These are phyloP conservation scores for Scrobipalpa costella DNA, from an alignment of 2,888 invertebrate species.

Conservation along the genomic window DNA sequence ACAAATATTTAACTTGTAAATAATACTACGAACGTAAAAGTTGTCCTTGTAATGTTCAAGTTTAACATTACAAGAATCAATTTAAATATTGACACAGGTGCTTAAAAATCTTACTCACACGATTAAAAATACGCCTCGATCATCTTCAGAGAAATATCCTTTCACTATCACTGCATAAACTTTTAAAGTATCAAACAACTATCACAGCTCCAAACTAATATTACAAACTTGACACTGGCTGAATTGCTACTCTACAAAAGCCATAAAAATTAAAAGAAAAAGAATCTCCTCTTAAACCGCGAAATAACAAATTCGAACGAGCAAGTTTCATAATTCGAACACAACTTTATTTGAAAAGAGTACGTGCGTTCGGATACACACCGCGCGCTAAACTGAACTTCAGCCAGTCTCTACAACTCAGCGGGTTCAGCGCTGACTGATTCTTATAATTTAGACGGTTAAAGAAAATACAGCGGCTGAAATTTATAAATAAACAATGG, in stretches of 20 bases:
- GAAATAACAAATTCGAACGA: neutral
- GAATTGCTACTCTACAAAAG: too few species aligned
- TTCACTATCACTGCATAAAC: constrained; percentile 4
- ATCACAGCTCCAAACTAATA: too few species aligned
- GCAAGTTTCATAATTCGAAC: neutral
- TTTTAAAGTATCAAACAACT: constrained; percentile 16
- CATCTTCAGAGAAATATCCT: constrained; percentile 8
- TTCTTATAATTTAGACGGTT: neutral
- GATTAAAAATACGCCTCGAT: constrained; percentile 9
- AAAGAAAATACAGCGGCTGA: neutral
- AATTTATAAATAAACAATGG: neutral
- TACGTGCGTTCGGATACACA: constrained; percentile 24
- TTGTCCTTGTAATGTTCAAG: neutral
- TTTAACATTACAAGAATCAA: neutral
- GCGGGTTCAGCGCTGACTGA: constrained; percentile 2
- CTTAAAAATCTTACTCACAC: neutral
- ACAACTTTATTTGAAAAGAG: neutral
- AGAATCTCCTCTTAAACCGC: neutral
- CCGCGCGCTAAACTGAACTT: constrained; percentile 26
- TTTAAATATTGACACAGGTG: constrained; percentile 15
- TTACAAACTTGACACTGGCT: too few species aligned
- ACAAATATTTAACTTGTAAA: neutral
- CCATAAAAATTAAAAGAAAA: neutral
- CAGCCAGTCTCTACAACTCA: constrained; percentile 2
- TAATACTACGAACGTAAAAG: constrained; percentile 3